Evolutionary conservation across 2,888 invertebrate genomes (phyloP).

Genomic region (Lochmaea capreae): DNA sequence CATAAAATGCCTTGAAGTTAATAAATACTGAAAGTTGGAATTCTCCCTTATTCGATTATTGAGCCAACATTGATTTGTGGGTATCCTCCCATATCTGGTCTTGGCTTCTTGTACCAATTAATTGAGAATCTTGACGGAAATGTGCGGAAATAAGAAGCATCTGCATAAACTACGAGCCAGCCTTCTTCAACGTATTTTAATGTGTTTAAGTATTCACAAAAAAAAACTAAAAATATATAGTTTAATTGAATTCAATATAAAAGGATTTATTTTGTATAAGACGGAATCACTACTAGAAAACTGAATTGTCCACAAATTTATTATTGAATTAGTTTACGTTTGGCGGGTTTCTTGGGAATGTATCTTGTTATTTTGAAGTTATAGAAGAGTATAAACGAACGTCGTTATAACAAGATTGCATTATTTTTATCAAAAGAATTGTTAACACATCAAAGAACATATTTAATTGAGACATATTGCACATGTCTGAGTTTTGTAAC

Average conservation of each 20-base stretch:
- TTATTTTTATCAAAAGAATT: constrained; percentile 34
- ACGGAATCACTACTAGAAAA: too few species aligned
- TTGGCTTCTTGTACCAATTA: constrained; percentile 4
- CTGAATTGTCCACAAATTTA: too few species aligned
- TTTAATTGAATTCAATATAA: too few species aligned
- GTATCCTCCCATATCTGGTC: constrained; percentile 3
- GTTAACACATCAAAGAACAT: constrained; percentile 15
- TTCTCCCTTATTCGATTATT: neutral
- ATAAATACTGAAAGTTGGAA: neutral
- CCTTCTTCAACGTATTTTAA: too few species aligned
- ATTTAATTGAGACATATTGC: constrained; percentile 28
- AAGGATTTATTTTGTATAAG: too few species aligned
- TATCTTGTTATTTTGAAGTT: too few species aligned
- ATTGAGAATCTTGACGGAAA: neutral
- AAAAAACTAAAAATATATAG: too few species aligned
- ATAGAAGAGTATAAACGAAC: neutral
- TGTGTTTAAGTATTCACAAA: too few species aligned
- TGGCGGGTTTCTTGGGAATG: too few species aligned
- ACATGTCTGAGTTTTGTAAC: constrained; percentile 22
- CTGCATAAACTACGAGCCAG: neutral
- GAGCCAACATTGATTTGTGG: neutral
- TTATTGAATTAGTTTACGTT: too few species aligned
- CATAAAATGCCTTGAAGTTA: neutral
- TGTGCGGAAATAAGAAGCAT: neutral
- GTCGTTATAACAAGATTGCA: constrained; percentile 3